Evolutionary conservation across 2,113 vertebrate genomes (phyloP), one percentile per base, ranked within the genome.

Genomic region (Numida meleagris): DNA sequence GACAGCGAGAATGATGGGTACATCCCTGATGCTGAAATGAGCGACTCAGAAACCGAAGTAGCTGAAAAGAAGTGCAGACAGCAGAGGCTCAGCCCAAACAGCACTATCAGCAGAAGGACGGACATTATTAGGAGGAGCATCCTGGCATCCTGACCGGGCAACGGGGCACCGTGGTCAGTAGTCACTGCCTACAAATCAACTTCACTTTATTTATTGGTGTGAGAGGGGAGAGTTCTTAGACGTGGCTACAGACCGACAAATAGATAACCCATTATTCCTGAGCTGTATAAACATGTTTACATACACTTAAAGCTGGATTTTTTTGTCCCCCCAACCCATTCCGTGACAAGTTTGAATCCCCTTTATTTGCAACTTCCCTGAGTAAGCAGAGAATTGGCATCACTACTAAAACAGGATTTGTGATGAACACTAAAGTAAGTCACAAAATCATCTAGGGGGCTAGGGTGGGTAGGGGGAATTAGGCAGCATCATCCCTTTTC

Each of bases 121-220:
- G 98, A 99, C 94, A 98, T 99, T 86, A 99, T 99, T 89, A 98
- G 98, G 46, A 98, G 98, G 4, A 99, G 99, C 89, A 99, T 99
- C 91, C 93, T 99, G 91, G 99, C 99, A 10, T 99, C 99, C 77
- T 99, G 98, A 99, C 87, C 66, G 63, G 34, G 58, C 59, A 2
- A 40, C 3, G 70, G 40, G 29, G 83, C 82, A 38, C 74, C 6
- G 21, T 18, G 85, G 51, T 48, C 74, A 14, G 18, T 14, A 58
- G 76, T 83, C 94, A 82, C 92, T 92, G 94, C 86, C 91, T 79
- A 33, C 86, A 75, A 75, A 73, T 83, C 89, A 89, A 74, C 71
- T 82, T 83, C 85, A 51, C 48, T 4, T 94, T 93, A 91, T 72
- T 88, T 94, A 79, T 59, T 58, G 24, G 66, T 72, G 88, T 55